Base-by-base conservation (phyloP, 2,113 vertebrate species). In the Toxotes jaculatrix region DNA sequence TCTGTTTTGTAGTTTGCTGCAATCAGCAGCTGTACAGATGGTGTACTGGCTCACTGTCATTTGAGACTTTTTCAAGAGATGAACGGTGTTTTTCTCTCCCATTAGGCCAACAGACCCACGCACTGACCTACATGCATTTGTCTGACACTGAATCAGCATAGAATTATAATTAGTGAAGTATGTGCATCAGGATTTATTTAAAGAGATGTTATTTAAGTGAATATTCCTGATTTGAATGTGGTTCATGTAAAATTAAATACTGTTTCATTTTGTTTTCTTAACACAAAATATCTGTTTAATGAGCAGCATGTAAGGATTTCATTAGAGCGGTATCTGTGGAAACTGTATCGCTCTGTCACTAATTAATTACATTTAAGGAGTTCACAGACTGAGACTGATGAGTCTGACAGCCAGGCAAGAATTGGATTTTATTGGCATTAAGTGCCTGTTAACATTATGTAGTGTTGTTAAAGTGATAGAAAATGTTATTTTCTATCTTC, bases 11-110 rank as follows among this genome's bases (percentile, higher is more conserved):
- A 73, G 57, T 55, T 69, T 75, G 64, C 21, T 59, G 76, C 68
- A 87, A 82, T 87, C 84, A 84, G 87, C 53, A 47, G 78, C 86
- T 81, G 64, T 90, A 73, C 90, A 92, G 90, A 90, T 88, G 87
- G 79, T 63, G 70, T 17, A 23, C 75, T 84, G 85, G 81, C 87
- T 82, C 49, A 21, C 36, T 79, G 73, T 82, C 85, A 90, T 74
- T 80, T 75, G 74, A 83, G 89, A 80, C 42, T 73, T 80, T 89
- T 83, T 84, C 81, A 86, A 76, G 47, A 86, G 61, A 84, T 68
- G 76, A 88, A 82, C 36, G 0, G 7, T 65, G 38, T 79, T 68
- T 75, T 79, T 60, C 19, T 68, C 71, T 73, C 36, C 32, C 68
- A 74, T 69, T 79, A 81, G 70, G 8, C 57, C 7, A 31, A 45